Conservation (phyloP, 2,797 vertebrate genomes). For the Anisognathus igniventris region DNA sequence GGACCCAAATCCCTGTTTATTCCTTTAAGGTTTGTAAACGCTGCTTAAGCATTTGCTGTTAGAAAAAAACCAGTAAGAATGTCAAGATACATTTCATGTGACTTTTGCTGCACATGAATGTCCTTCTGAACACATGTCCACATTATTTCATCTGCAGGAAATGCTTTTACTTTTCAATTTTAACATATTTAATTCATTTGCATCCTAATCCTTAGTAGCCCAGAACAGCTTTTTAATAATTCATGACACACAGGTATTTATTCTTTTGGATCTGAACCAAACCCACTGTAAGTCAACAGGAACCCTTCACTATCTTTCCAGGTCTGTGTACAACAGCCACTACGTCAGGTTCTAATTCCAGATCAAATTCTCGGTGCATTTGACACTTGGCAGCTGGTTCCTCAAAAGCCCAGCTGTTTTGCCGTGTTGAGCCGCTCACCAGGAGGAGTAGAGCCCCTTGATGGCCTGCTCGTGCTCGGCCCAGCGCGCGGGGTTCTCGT, state of each 20-base stretch:
- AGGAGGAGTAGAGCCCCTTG: constrained; percentile 94
- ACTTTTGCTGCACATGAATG: not conserved
- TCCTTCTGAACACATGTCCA: not conserved
- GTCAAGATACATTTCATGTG: not conserved
- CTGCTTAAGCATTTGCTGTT: not conserved
- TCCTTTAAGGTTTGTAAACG: not conserved
- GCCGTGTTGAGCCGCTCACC: constrained; percentile 69
- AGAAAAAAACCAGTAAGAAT: not conserved
- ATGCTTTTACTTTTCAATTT: not conserved
- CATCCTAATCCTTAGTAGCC: not conserved
- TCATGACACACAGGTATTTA: not conserved
- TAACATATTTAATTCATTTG: not conserved
- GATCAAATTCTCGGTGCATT: not conserved
- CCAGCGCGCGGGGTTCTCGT: constrained; percentile 95
- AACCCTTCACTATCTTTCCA: not conserved
- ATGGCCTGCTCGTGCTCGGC: constrained; percentile 89
- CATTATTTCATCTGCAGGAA: not conserved
- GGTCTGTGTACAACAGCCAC: not conserved
- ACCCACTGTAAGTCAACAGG: not conserved
- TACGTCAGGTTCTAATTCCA: not conserved
- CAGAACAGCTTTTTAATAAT: not conserved
- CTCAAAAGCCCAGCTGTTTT: not conserved
- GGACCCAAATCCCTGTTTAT: not conserved
- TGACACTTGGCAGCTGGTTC: not conserved
- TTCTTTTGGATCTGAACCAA: not conserved